Evolutionary conservation across 2,113 vertebrate species (phyloP), one percentile per base, ranked within the genome.

Genomic region (Phalacrocorax pelagicus): DNA sequence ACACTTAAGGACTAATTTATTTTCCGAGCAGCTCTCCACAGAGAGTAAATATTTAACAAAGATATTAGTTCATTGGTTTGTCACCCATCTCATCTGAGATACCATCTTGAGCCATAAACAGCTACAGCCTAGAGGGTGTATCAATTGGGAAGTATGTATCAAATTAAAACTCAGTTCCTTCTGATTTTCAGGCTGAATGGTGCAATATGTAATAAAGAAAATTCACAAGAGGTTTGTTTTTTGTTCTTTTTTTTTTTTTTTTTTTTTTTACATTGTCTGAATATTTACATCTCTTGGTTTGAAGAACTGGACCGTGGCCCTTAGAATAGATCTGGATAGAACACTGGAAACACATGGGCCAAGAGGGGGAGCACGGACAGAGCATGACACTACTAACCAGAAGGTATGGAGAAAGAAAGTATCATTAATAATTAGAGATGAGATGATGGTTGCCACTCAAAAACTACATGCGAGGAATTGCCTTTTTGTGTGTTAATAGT

Each of bases 301-400:
- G 51, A 54, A 81, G 55, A 91, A 61, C 20, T 44, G 38, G 20
- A 26, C 63, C 77, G 32, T 34, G 81, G 17, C 13, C 24, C 36
- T 52, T 74, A 30, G 5, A 73, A 18, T 14, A 67, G 24, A 32
- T 78, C 61, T 66, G 29, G 38, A 22, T 65, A 46, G 62, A 90
- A 70, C 32, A 66, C 27, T 70, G 12, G 19, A 52, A 83, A 59
- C 18, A 26, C 0, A 7, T 10, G 1, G 4, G 7, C 4, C 24
- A 54, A 40, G 10, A 42, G 11, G 10, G 15, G 18, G 10, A 81
- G 10, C 0, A 0, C 10, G 30, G 8, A 61, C 36, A 78, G 69
- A 57, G 7, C 13, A 58, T 58, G 32, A 3, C 12, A 51, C 59
- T 55, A 46, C 10, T 40, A 81, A 74, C 8, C 1, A 2, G 17